Conservation (phyloP, 1,140 invertebrate genomes). For the Myzus persicae region DNA sequence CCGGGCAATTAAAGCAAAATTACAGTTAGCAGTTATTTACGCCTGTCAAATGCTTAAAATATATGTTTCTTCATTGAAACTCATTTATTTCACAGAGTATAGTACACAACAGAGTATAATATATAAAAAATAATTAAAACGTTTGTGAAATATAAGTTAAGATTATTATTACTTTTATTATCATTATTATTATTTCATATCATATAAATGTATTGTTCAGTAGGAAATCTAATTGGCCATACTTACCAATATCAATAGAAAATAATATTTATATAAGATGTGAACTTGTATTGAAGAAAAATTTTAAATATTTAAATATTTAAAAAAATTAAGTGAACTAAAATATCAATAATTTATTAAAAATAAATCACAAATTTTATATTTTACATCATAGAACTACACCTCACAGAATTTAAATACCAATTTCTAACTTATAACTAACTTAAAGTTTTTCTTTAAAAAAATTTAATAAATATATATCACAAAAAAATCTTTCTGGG, state of each 20-base stretch:
- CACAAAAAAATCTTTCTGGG: background rate
- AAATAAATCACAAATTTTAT: background rate
- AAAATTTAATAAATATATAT: background rate
- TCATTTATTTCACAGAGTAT: background rate
- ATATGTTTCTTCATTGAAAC: background rate
- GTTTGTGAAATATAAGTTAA: background rate
- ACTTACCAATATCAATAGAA: background rate
- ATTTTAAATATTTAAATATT: too few relatives aligned
- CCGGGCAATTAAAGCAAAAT: constrained; percentile 4
- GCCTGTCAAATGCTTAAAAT: constrained; percentile 9
- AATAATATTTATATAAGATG: background rate
- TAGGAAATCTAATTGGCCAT: background rate
- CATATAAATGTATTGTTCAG: background rate
- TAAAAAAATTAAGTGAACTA: background rate
- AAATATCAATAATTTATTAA: background rate
- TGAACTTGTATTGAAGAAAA: background rate
- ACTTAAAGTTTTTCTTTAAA: too few relatives aligned
- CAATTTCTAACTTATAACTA: background rate
- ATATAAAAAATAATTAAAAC: background rate
- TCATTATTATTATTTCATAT: background rate
- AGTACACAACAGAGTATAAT: background rate
- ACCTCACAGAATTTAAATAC: background rate
- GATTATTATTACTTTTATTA: background rate
- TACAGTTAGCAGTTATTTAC: constrained; percentile 11
- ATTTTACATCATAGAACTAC: background rate